phyloP scores from a whole-genome alignment of 2,797 vertebrate species.

The Ataeniobius toweri region DNA sequence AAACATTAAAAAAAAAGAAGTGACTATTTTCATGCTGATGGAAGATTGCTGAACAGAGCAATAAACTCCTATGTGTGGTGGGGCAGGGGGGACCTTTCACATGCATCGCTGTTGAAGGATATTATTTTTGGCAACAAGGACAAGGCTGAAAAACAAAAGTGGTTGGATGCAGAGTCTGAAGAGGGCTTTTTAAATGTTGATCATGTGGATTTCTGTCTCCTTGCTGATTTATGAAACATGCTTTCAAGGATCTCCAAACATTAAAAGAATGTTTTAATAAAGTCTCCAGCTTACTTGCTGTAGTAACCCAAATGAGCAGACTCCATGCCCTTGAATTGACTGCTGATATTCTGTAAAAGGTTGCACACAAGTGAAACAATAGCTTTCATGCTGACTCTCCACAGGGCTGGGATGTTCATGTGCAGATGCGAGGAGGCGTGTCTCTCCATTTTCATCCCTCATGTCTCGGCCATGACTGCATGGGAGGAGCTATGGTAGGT shows the following conservation, averaged over 20 bases:
- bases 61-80: neutral
- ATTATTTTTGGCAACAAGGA: slow-evolving; percentile 40
- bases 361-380: slow-evolving; percentile 10
- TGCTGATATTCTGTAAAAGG: slow-evolving; percentile 15
- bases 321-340: slow-evolving; percentile 11
- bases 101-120: neutral
- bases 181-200: slow-evolving; percentile 45
- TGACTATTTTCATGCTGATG: slow-evolving; percentile 12
- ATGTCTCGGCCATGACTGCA: slow-evolving; percentile 67
- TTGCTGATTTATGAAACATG: neutral
- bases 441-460: slow-evolving; percentile 42
- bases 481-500: slow-evolving; percentile 68
- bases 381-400: neutral
- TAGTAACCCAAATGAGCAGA: neutral
- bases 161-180: slow-evolving; percentile 2
- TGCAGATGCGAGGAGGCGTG: slow-evolving; percentile 42
- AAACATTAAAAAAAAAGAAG: neutral
- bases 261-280: slow-evolving; percentile 7
- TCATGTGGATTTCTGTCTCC: slow-evolving; percentile 25
- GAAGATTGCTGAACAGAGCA: slow-evolving; percentile 6
- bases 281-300: neutral
- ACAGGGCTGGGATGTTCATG: slow-evolving; percentile 5
- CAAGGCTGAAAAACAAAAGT: slow-evolving; percentile 11
- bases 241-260: neutral
- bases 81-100: slow-evolving; percentile 17